Conservation (phyloP, 1,140 invertebrate genomes). For the Leptopilina boulardi region DNA sequence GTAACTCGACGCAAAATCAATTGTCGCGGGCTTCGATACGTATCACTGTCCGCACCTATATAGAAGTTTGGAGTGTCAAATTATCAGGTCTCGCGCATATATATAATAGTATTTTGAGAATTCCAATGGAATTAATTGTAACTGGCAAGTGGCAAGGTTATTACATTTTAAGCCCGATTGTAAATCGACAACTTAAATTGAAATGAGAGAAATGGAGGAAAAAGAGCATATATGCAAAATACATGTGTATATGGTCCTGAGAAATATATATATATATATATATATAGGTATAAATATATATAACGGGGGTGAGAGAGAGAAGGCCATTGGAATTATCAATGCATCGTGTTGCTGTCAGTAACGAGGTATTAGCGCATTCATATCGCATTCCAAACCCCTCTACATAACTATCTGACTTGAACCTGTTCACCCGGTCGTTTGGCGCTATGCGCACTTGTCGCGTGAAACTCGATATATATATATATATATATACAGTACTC, state of each 20-base stretch:
- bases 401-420: conserved; percentile 54
- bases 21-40: conserved; percentile 33
- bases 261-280: conserved; percentile 48
- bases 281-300: no score
- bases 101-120: conserved; percentile 38
- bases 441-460: conserved; percentile 56
- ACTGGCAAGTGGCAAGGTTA: conserved; percentile 29
- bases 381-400: conserved; percentile 68
- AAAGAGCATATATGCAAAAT: conserved; percentile 40
- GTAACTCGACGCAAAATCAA: conserved; percentile 33
- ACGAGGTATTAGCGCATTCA: conserved; percentile 70
- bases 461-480: conserved; percentile 48
- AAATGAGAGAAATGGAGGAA: conserved; percentile 45
- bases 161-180: conserved; percentile 35
- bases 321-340: conserved; percentile 63
- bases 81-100: conserved; percentile 9
- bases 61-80: conserved; percentile 28
- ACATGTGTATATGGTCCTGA: not conserved
- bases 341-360: conserved; percentile 70
- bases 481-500: conserved; percentile 24
- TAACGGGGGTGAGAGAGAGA: conserved; percentile 47
- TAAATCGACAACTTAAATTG: conserved; percentile 47
- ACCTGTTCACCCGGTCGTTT: conserved; percentile 43
- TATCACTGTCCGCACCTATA: conserved; percentile 19
- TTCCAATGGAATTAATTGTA: conserved; percentile 44